Evolutionary conservation across 2,888 invertebrate species (phyloP).

Genomic region (Eupithecia subumbrata): DNA sequence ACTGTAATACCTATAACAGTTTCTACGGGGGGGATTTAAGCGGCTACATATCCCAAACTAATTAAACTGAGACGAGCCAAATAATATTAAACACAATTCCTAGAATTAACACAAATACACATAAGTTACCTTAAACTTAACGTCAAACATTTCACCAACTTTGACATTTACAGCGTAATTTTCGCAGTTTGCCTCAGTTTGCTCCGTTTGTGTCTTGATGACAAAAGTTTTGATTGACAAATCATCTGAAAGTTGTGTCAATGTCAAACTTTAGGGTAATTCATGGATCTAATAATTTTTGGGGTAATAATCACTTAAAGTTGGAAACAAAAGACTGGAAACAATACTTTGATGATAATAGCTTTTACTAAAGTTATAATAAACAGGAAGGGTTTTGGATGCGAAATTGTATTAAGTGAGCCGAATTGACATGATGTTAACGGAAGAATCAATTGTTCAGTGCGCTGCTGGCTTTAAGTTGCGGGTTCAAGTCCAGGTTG

Average conservation of each 20-base stretch:
- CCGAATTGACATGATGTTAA: too few species aligned
- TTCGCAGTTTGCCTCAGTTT: slow-evolving; percentile 20
- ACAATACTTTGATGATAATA: not conserved
- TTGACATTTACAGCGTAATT: slow-evolving; percentile 10
- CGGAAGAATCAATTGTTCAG: too few species aligned
- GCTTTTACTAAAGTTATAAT: not conserved
- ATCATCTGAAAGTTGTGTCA: slow-evolving; percentile 44
- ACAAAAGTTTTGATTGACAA: slow-evolving; percentile 60
- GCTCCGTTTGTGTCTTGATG: slow-evolving; percentile 47
- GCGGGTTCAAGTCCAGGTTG: too few species aligned
- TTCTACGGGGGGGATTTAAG: slow-evolving; percentile 3
- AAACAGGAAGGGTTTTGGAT: not conserved
- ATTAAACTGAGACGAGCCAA: slow-evolving; percentile 11
- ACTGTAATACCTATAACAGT: not conserved
- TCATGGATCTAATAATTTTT: slow-evolving; percentile 16
- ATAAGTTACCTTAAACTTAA: not conserved
- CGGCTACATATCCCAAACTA: not conserved
- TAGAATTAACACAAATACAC: slow-evolving; percentile 1
- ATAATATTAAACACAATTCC: slow-evolving; percentile 13
- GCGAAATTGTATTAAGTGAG: too few species aligned
- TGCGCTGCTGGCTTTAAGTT: too few species aligned
- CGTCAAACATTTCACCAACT: slow-evolving; percentile 10
- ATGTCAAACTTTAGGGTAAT: slow-evolving; percentile 30
- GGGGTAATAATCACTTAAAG: slow-evolving; percentile 5
- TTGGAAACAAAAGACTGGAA: slow-evolving; percentile 3